phyloP scores from a whole-genome alignment of 1,140 invertebrate species.

The Caenorhabditis briggsae region DNA sequence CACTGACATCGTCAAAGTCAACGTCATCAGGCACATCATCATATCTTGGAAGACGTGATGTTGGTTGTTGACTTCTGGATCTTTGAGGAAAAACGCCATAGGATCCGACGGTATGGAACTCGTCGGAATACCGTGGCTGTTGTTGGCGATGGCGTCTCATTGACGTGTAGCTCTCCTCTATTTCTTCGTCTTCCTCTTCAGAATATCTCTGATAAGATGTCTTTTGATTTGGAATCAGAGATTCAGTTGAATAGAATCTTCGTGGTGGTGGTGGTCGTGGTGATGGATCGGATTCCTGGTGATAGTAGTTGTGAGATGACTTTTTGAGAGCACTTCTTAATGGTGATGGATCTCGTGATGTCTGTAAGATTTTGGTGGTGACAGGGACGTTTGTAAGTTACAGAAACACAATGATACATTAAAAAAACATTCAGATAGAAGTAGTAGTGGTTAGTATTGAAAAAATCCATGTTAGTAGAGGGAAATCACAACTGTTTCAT shows the following conservation, averaged over 20 bases:
- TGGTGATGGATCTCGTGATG: constrained; percentile 43
- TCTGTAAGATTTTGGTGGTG: constrained; percentile 23
- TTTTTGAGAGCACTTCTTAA: constrained; percentile 51
- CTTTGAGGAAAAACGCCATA: constrained; percentile 27
- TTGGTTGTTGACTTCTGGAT: constrained; percentile 34
- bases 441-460: not conserved
- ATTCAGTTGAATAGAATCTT: constrained; percentile 32
- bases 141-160: constrained; percentile 34
- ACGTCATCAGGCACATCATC: constrained; percentile 34
- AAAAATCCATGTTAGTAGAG: constrained; percentile 46
- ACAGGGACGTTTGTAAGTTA: not conserved
- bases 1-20: constrained; percentile 60
- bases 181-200: constrained; percentile 44
- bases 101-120: constrained; percentile 47
- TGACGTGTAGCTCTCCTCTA: constrained; percentile 23
- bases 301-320: constrained; percentile 41
- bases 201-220: constrained; percentile 32
- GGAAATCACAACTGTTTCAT: not conserved
- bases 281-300: not conserved
- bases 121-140: not conserved
- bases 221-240: not conserved
- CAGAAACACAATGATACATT: constrained; percentile 15
- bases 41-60: constrained; percentile 32
- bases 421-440: no score
- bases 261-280: constrained; percentile 11